Evolutionary conservation across 1,140 invertebrate genomes (phyloP), one percentile per base, ranked within the genome.

Genomic region (Pachypeltis micranthus): DNA sequence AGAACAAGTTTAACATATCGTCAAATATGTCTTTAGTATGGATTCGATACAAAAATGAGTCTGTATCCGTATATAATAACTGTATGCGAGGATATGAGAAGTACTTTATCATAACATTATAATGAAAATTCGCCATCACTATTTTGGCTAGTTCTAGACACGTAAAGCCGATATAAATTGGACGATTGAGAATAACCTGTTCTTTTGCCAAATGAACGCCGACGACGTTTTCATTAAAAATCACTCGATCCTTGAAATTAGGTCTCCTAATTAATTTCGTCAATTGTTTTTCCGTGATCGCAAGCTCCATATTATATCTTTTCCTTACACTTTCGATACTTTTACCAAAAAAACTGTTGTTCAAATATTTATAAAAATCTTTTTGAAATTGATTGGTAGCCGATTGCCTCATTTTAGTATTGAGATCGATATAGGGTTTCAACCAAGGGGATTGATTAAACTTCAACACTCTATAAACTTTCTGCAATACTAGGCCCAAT

Each of bases 361-460:
- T 73, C 67, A 75, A 70, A 16, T 73, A 44, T 68, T 74, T 75
- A 34, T 65, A 73, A 55, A 74, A 70, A 47, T 74, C 68, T 65
- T 70, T 73, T 59, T 73, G 69, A 68, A 74, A 75, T n/a, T 68
- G 54, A 66, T 68, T 70, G 57, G 66, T 69, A 21, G 72, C 68
- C 61, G 59, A 16, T 62, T 68, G 39, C 67, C 72, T 60, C 44
- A 67, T 51, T 51, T 69, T 44, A n/a, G 68, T 71, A 66, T 73
- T 75, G 16, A 70, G 57, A 19, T 72, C 67, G 24, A 75, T 74
- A 60, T 74, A 75, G 25, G 56, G 16, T 63, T 70, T 66, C 14
- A 74, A 54, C 72, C 72, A 75, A 29, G 62, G 2, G 44, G 39
- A 62, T 65, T 75, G 72, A 28, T 70, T 65, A 68, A 73, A 75